Evolutionary conservation across 2,113 vertebrate species (phyloP).

Genomic region (Eubucco bourcierii): DNA sequence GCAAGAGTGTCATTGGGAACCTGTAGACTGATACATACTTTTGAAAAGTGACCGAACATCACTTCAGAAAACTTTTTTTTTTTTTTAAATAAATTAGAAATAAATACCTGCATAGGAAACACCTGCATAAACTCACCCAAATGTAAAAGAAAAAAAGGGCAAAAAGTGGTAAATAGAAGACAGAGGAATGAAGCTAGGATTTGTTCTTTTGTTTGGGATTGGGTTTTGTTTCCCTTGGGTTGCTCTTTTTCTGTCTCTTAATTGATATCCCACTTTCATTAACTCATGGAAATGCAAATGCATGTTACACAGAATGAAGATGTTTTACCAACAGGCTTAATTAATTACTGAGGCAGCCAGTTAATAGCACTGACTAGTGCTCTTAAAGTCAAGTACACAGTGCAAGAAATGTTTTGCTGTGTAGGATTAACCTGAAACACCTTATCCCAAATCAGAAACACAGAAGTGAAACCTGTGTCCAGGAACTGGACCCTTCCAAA

Average conservation of each 20-base stretch:
- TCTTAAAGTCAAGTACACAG: background rate
- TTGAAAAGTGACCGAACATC: background rate
- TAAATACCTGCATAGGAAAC: background rate
- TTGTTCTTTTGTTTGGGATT: background rate
- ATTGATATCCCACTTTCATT: background rate
- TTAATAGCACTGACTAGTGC: background rate
- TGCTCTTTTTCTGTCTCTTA: background rate
- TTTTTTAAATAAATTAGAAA: background rate
- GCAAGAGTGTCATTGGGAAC: background rate
- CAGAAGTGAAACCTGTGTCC: background rate
- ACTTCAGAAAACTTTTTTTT: background rate
- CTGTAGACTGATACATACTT: background rate
- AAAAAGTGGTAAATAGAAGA: background rate
- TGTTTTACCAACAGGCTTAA: slow-evolving; percentile 18
- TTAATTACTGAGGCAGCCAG: background rate
- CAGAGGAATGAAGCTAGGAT: background rate
- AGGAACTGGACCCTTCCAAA: background rate
- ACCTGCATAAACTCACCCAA: background rate
- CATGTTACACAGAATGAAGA: background rate
- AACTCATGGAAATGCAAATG: background rate
- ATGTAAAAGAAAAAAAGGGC: background rate
- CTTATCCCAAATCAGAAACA: accelerated
- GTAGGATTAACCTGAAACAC: background rate
- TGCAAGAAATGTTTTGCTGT: background rate
- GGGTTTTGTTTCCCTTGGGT: background rate